These are phyloP conservation scores for Pentamera pediparva DNA, from an alignment of 53 echinoderm and acorn worm species.

Conservation along the genomic window DNA sequence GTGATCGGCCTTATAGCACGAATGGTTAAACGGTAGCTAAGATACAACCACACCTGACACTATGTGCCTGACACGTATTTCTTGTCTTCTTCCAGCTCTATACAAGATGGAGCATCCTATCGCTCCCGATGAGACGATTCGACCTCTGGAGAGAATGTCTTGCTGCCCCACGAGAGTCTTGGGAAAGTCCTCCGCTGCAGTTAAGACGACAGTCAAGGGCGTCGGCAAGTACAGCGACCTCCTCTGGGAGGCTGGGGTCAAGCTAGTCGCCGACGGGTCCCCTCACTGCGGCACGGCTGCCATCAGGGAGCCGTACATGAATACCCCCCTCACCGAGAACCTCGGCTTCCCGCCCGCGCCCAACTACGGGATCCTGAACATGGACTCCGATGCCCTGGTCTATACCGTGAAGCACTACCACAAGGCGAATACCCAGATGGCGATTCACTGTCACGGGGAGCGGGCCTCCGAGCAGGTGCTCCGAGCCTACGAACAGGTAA, in stretches of 20 bases:
- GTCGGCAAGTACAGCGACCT: slow-evolving; percentile 13
- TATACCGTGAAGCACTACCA: slow-evolving; percentile 42
- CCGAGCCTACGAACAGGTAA: slow-evolving; percentile 51
- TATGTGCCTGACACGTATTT: no score
- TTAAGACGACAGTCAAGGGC: neutral
- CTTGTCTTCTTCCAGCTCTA: slow-evolving; percentile 21
- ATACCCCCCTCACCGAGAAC: slow-evolving; percentile 49
- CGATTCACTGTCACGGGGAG: slow-evolving; percentile 59
- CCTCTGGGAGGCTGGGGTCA: slow-evolving; percentile 8
- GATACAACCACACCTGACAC: no score
- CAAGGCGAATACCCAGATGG: slow-evolving; percentile 39
- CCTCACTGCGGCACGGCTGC: slow-evolving; percentile 22
- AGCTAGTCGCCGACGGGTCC: slow-evolving; percentile 17
- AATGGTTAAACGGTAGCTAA: no score
- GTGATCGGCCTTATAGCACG: no score
- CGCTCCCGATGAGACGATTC: neutral
- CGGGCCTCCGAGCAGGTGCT: slow-evolving; percentile 49
- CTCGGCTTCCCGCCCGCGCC: slow-evolving; percentile 61
- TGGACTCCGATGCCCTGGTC: slow-evolving; percentile 29
- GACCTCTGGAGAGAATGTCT: no score
- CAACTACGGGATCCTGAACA: slow-evolving; percentile 45
- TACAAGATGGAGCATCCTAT: slow-evolving; percentile 45
- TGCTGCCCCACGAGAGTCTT: neutral
- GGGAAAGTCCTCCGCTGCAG: neutral
- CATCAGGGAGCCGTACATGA: slow-evolving; percentile 20